Conservation (phyloP, 2,888 invertebrate species). For the Chymomyza procnemis region DNA sequence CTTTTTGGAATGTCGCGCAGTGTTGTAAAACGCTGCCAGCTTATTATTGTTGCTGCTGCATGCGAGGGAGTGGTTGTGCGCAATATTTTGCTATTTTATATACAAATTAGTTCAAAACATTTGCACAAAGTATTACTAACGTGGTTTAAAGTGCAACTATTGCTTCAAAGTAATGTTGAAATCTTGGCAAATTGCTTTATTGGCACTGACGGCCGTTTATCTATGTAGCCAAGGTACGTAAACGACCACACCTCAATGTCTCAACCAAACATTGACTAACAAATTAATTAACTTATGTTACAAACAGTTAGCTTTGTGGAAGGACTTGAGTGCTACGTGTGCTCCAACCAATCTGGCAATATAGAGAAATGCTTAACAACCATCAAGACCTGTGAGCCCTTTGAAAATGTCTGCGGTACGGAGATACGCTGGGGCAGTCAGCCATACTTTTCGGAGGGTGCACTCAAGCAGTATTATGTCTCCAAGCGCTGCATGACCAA, state of each 20-base stretch:
- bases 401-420: constrained; percentile 83
- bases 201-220: constrained; percentile 62
- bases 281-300: constrained; percentile 1
- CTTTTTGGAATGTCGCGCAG: background rate
- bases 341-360: constrained; percentile 94
- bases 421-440: constrained; percentile 94
- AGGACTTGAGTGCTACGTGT: constrained; percentile 95
- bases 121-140: constrained; percentile 3
- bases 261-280: constrained; percentile 20
- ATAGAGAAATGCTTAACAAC: constrained; percentile 94
- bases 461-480: constrained; percentile 94
- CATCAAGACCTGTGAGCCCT: constrained; percentile 92
- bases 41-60: background rate
- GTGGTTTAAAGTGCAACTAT: background rate
- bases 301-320: constrained; percentile 66
- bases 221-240: constrained; percentile 67
- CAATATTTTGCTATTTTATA: constrained; percentile 33
- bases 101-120: constrained; percentile 19
- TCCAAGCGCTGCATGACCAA: constrained; percentile 93
- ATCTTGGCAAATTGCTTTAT: constrained; percentile 66
- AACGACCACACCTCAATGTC: constrained; percentile 49
- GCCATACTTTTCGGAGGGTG: constrained; percentile 96
- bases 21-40: constrained; percentile 10
- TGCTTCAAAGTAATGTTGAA: constrained; percentile 54
- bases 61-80: constrained; percentile 54